These are phyloP conservation scores for Drosophila kepulauana DNA, from an alignment of 1,140 invertebrate species.

Conservation along the genomic window DNA sequence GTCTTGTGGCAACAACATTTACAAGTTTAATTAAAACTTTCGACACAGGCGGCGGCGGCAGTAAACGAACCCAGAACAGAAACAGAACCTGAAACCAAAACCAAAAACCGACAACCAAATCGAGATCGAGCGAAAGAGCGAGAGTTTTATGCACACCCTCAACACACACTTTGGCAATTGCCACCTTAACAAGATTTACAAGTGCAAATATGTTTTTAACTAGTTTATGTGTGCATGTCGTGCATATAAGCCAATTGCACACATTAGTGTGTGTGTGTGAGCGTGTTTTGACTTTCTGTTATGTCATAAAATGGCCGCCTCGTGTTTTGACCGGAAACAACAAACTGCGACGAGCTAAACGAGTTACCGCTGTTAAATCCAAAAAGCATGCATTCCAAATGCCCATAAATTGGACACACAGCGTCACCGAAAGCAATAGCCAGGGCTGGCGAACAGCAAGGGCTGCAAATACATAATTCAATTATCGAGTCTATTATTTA, in stretches of 20 bases:
- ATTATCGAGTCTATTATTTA: too few relatives aligned
- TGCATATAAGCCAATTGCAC: slow-evolving; percentile 65
- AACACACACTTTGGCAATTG: neutral
- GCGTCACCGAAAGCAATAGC: slow-evolving; percentile 12
- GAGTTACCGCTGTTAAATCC: slow-evolving; percentile 57
- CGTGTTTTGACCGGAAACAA: slow-evolving; percentile 49
- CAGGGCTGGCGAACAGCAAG: neutral
- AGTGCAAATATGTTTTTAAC: slow-evolving; percentile 73
- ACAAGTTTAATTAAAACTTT: slow-evolving; percentile 79
- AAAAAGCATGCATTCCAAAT: slow-evolving; percentile 48
- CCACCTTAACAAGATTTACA: slow-evolving; percentile 44
- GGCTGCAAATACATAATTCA: too few relatives aligned
- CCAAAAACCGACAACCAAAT: slow-evolving; percentile 41
- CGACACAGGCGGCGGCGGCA: slow-evolving; percentile 31
- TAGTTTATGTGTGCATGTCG: slow-evolving; percentile 56
- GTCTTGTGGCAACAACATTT: slow-evolving; percentile 68
- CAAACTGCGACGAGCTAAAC: slow-evolving; percentile 32
- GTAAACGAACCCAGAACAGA: too few relatives aligned
- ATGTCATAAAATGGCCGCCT: slow-evolving; percentile 39
- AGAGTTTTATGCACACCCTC: neutral
- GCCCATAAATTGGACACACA: slow-evolving; percentile 27
- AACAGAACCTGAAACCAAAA: slow-evolving; percentile 31
- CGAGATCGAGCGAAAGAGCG: neutral
- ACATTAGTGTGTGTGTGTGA: neutral
- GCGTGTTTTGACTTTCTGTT: slow-evolving; percentile 8